These are phyloP conservation scores for Beris morrisii DNA, from an alignment of 2,888 invertebrate genomes.

Conservation along the genomic window DNA sequence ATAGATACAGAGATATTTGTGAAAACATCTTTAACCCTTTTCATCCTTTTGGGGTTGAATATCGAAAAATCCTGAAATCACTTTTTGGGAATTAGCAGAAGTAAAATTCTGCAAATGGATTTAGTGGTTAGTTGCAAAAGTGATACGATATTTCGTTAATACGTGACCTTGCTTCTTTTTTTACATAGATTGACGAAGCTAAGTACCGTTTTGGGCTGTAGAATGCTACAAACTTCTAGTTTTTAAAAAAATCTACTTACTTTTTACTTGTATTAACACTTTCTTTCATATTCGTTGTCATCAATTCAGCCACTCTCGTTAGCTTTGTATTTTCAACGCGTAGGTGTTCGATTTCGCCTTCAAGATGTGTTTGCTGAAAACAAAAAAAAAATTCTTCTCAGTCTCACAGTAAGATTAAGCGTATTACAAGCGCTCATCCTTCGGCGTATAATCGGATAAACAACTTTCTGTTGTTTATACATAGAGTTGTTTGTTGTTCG, in stretches of 20 bases:
- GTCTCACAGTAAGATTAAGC: background rate
- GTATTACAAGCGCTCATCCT: background rate
- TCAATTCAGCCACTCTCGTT: conserved; percentile 53
- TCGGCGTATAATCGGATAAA: background rate
- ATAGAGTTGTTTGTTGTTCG: background rate
- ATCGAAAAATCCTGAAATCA: no score
- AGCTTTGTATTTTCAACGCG: conserved; percentile 53
- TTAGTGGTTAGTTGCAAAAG: no score
- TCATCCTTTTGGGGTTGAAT: no score
- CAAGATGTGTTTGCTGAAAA: conserved; percentile 52
- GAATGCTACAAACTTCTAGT: no score
- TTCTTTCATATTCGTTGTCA: conserved; percentile 56
- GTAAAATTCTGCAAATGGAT: no score
- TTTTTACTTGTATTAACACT: conserved; percentile 55
- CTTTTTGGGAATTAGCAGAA: no score
- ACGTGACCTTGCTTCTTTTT: no score
- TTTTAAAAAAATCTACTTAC: conserved; percentile 43
- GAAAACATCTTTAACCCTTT: no score
- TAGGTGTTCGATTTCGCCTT: conserved; percentile 53
- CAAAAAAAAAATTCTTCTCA: conserved; percentile 10
- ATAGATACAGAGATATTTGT: no score
- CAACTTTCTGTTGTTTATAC: conserved; percentile 3
- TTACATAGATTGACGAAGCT: no score
- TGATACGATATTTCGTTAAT: no score
- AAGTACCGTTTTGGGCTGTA: no score